Percentiles rank a stretch among this genome's conserved stretches.
Evolutionary conservation across 2,113 vertebrate genomes (phyloP).

Genomic region (Dipodomys merriami): DNA sequence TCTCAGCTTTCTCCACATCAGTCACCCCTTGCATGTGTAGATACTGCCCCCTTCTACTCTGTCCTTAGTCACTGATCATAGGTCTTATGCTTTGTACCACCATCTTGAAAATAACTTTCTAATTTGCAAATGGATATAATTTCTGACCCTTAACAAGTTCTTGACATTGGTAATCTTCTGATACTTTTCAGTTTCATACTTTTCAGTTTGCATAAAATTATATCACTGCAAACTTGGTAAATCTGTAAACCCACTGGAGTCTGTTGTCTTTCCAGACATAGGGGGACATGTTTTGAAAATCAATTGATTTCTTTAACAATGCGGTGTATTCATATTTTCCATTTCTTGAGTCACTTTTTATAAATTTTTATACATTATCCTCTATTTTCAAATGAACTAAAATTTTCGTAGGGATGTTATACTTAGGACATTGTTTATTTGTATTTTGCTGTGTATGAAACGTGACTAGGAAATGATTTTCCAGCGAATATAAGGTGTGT

Average conservation of each 20-base stretch:
- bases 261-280: background rate
- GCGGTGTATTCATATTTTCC: background rate
- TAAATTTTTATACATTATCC: background rate
- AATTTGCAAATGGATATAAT: background rate
- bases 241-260: background rate
- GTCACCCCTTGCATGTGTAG: background rate
- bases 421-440: background rate
- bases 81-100: background rate
- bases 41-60: background rate
- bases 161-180: background rate
- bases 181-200: background rate
- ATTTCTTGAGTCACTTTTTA: background rate
- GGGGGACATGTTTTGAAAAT: background rate
- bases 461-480: background rate
- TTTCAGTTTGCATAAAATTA: slow-evolving; percentile 1
- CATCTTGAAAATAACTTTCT: background rate
- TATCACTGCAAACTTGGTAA: slow-evolving; percentile 5
- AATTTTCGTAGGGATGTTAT: background rate
- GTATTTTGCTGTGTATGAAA: background rate
- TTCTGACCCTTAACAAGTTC: background rate
- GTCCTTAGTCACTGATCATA: background rate
- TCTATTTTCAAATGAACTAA: slow-evolving; percentile 29
- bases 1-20: background rate
- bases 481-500: background rate
- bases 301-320: background rate